These are phyloP conservation scores for Aythya baeri DNA, from an alignment of 2,113 vertebrate species.

Conservation along the genomic window DNA sequence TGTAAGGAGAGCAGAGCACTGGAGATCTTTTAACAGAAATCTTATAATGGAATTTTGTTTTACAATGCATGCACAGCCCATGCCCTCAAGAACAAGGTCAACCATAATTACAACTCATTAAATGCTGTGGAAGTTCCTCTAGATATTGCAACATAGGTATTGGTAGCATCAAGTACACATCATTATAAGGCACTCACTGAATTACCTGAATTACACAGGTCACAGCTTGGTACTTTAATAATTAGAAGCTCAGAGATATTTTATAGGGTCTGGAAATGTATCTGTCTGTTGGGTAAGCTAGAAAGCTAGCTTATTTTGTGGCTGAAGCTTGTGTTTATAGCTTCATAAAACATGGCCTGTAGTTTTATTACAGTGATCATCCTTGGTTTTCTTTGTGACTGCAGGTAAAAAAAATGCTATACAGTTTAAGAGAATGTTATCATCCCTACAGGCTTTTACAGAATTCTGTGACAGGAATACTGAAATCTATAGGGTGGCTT, in stretches of 20 bases:
- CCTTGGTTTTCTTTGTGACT: not conserved
- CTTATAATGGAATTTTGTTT: not conserved
- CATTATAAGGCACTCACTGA: not conserved
- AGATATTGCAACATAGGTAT: not conserved
- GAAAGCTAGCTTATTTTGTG: not conserved
- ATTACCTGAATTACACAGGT: not conserved
- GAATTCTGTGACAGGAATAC: not conserved
- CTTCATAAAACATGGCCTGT: conserved; percentile 15
- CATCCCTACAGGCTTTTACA: not conserved
- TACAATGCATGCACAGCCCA: not conserved
- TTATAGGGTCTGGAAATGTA: not conserved
- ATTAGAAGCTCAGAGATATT: not conserved
- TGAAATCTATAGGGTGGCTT: not conserved
- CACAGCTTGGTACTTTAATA: not conserved
- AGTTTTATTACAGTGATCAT: conserved; percentile 12
- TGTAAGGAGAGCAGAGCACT: not conserved
- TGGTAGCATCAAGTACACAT: not conserved
- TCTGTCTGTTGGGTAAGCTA: not conserved
- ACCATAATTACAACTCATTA: not conserved
- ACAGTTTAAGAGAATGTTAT: not conserved
- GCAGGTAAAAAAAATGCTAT: not conserved
- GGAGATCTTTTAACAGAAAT: not conserved
- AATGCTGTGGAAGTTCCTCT: not conserved
- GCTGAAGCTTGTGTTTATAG: conserved; percentile 3
- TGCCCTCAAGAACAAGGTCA: not conserved